Conservation (phyloP, 1,140 invertebrate species). For the Venustaconcha ellipsiformis region DNA sequence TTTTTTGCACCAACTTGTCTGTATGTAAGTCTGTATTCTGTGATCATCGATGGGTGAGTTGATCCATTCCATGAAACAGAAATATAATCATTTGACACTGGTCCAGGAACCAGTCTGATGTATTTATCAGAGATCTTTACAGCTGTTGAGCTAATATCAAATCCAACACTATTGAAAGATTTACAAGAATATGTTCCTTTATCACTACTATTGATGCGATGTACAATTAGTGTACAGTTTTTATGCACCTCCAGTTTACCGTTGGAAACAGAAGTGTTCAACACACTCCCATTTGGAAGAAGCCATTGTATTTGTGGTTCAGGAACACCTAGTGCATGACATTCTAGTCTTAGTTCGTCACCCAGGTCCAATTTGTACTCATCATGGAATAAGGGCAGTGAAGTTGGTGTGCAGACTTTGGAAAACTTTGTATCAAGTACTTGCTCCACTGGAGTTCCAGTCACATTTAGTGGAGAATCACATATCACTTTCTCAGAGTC, state of each 20-base stretch:
- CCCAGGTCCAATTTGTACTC: conserved; percentile 65
- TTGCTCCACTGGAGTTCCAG: conserved; percentile 53
- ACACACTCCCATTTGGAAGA: conserved; percentile 62
- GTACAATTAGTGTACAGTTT: conserved; percentile 62
- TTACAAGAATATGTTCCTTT: conserved; percentile 60
- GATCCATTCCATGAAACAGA: conserved; percentile 71
- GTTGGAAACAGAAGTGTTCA: conserved; percentile 60
- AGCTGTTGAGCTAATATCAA: conserved; percentile 57
- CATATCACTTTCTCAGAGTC: conserved; percentile 65
- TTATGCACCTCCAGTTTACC: conserved; percentile 55
- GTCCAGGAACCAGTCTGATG: conserved; percentile 63
- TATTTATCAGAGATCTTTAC: conserved; percentile 65
- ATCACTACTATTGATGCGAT: conserved; percentile 46
- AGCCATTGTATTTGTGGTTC: conserved; percentile 68
- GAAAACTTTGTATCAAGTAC: conserved; percentile 54
- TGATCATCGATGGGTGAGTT: conserved; percentile 60
- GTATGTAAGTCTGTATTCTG: conserved; percentile 68
- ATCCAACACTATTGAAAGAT: conserved; percentile 52
- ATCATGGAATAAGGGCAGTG: conserved; percentile 59
- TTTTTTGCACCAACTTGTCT: conserved; percentile 30
- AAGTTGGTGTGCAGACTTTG: conserved; percentile 60
- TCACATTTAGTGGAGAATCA: conserved; percentile 48
- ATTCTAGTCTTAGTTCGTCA: conserved; percentile 66
- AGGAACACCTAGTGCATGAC: conserved; percentile 69
- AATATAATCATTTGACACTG: conserved; percentile 66